Conservation (phyloP, 2,113 vertebrate genomes). For the Hiodon alosoides region DNA sequence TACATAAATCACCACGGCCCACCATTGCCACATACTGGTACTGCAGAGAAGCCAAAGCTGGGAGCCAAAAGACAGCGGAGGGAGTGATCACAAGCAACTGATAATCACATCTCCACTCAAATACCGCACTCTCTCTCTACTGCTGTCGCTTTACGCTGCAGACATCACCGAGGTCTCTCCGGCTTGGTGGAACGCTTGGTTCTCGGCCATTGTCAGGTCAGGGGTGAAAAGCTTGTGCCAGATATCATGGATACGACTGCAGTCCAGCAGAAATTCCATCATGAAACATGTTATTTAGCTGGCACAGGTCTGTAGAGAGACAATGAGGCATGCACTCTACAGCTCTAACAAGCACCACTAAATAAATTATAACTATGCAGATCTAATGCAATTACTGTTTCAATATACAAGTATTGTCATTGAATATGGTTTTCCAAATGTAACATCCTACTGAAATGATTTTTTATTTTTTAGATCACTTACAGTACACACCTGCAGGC, state of each 20-base stretch:
- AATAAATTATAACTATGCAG: not conserved
- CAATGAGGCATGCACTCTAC: slow-evolving; percentile 24
- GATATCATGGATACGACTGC: slow-evolving; percentile 49
- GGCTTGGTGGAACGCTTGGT: not conserved
- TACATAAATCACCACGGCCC: too few relatives aligned
- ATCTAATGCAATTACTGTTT: too few relatives aligned
- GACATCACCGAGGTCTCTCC: not conserved
- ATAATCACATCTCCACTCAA: not conserved
- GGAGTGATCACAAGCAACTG: not conserved
- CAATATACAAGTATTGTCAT: too few relatives aligned
- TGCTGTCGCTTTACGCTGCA: not conserved
- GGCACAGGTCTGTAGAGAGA: slow-evolving; percentile 50
- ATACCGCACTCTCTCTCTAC: not conserved
- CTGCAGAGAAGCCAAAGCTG: too few relatives aligned
- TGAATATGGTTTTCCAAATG: too few relatives aligned
- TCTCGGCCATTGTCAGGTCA: not conserved
- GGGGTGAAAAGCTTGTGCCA: slow-evolving; percentile 51
- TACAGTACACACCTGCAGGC: too few relatives aligned
- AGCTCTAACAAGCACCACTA: not conserved
- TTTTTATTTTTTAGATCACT: not conserved
- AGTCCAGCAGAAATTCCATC: slow-evolving; percentile 38
- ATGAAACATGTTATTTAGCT: slow-evolving; percentile 51
- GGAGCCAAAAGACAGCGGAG: too few relatives aligned
- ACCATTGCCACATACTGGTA: too few relatives aligned
- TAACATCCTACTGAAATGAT: too few relatives aligned